Evolutionary conservation across 2,888 invertebrate genomes (phyloP).

Genomic region (Branchipolynoe longqiensis): DNA sequence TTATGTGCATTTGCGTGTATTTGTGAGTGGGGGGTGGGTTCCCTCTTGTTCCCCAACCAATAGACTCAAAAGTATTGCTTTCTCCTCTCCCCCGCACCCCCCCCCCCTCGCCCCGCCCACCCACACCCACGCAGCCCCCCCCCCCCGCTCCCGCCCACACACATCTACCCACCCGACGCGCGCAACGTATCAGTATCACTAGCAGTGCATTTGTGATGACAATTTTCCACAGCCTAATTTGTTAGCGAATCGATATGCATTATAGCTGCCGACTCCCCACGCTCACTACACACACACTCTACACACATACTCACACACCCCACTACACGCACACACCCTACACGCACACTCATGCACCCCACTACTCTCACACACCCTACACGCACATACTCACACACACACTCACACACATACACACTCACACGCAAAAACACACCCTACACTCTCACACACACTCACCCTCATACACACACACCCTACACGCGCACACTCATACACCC

Average conservation of each 20-base stretch:
- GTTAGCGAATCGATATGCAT: conserved; percentile 46
- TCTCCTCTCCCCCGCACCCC: not conserved
- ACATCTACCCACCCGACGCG: not conserved
- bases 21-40: too few relatives aligned
- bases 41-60: not conserved
- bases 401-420: too few relatives aligned
- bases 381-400: too few relatives aligned
- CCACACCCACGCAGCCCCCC: not conserved
- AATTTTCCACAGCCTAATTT: conserved; percentile 48
- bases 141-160: not conserved
- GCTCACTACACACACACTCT: not conserved
- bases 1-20: too few relatives aligned
- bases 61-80: not conserved
- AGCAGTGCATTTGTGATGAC: conserved; percentile 37
- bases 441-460: too few relatives aligned
- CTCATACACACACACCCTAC: too few relatives aligned
- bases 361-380: too few relatives aligned
- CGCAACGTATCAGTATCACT: not conserved
- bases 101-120: not conserved
- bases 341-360: not conserved
- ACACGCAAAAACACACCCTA: too few relatives aligned
- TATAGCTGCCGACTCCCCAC: not conserved
- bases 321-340: not conserved
- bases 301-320: not conserved
- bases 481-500: too few relatives aligned